phyloP scores from a whole-genome alignment of 2,113 vertebrate genomes.

The Malurus elegans region DNA sequence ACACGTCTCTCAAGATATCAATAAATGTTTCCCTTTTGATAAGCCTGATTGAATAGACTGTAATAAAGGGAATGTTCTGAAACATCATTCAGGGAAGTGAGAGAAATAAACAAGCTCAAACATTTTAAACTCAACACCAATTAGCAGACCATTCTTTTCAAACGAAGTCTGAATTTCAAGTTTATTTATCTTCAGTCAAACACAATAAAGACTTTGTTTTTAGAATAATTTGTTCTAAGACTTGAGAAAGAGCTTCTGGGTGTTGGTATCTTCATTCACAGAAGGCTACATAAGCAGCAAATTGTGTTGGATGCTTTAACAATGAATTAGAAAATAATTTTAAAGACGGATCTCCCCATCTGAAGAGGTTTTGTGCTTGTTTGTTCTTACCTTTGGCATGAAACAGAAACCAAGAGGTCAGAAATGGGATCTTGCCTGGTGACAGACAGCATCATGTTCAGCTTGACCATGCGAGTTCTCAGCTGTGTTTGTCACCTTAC shows the following conservation, averaged over 20 bases:
- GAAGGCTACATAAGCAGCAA: not conserved
- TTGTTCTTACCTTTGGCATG: not conserved
- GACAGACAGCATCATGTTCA: accelerated
- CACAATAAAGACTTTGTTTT: not conserved
- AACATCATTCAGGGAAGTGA: slow-evolving; percentile 54
- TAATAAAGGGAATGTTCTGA: slow-evolving; percentile 55
- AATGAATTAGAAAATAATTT: not conserved
- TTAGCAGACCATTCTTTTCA: slow-evolving; percentile 62
- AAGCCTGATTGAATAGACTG: slow-evolving; percentile 66
- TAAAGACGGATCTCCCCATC: not conserved
- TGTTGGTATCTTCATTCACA: not conserved
- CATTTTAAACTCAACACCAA: slow-evolving; percentile 66
- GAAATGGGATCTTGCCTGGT: not conserved
- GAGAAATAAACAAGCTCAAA: slow-evolving; percentile 68
- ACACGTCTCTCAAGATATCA: slow-evolving; percentile 68
- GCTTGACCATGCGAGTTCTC: accelerated
- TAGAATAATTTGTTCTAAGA: not conserved
- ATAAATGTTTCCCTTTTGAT: slow-evolving; percentile 73
- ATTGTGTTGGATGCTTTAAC: not conserved
- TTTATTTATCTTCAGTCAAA: slow-evolving; percentile 42
- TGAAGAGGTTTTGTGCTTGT: not conserved
- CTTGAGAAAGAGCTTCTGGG: not conserved
- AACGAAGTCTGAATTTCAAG: slow-evolving; percentile 41
- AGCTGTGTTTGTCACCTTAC: not conserved
- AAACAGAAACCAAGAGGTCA: not conserved